Evolutionary conservation across 2,888 invertebrate species (phyloP).

Genomic region (Drosophila paranaensis): DNA sequence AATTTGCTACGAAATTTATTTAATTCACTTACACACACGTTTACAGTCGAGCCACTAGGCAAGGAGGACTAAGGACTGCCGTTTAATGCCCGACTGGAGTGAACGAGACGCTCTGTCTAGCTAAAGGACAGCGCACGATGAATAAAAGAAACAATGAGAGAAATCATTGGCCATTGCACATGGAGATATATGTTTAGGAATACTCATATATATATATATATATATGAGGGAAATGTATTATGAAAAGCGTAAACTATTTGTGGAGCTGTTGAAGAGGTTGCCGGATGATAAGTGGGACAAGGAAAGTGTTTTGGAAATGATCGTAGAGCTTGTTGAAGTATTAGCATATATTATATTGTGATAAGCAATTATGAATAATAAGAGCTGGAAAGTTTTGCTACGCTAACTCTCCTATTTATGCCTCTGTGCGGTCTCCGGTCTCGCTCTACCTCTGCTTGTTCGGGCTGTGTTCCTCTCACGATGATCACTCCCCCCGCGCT

Average conservation of each 20-base stretch:
- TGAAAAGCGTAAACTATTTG: background rate
- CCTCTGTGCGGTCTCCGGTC: no score
- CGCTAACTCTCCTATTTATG: no score
- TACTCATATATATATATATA: no score
- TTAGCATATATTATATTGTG: no score
- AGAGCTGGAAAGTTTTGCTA: no score
- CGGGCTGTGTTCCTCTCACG: no score
- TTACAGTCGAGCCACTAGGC: background rate
- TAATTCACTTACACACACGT: constrained; percentile 63
- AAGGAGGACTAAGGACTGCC: background rate
- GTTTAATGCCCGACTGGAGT: background rate
- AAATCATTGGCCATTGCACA: background rate
- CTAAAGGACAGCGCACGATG: background rate
- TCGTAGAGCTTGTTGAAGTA: background rate
- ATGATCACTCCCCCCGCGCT: no score
- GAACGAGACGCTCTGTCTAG: no score
- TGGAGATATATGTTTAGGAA: background rate
- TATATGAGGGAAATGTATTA: background rate
- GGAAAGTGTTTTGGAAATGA: background rate
- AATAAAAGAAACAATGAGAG: background rate
- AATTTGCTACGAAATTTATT: constrained; percentile 58
- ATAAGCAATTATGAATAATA: no score
- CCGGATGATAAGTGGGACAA: background rate
- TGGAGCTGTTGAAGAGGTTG: background rate
- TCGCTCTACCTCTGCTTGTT: no score